Evolutionary conservation across 2,113 vertebrate species (phyloP).

Genomic region (Ctenodactylus gundi): DNA sequence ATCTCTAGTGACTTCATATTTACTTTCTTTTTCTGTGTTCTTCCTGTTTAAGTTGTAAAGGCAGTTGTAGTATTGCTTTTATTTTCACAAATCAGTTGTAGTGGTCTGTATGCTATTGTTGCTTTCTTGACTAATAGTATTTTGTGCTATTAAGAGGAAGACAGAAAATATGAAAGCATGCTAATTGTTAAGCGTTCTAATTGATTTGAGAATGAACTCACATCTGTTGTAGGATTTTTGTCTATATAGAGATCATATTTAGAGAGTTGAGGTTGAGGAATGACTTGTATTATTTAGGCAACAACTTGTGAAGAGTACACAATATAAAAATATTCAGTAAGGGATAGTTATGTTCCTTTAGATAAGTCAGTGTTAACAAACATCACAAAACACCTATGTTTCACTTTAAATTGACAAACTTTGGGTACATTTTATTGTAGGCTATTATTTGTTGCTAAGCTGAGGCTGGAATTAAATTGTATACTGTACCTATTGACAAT

Average conservation of each 20-base stretch:
- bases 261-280: neutral
- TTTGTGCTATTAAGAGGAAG: neutral
- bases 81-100: neutral
- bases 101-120: neutral
- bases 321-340: neutral
- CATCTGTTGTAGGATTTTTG: neutral
- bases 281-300: neutral
- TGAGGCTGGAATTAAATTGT: neutral
- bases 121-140: neutral
- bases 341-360: neutral
- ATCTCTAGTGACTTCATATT: neutral
- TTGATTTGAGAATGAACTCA: neutral
- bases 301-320: neutral
- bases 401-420: neutral
- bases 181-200: neutral
- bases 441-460: neutral
- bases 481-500: neutral
- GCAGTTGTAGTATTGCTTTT: neutral
- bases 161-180: neutral
- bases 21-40: neutral
- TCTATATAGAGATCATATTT: neutral
- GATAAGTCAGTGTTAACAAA: neutral
- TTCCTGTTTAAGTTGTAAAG: neutral
- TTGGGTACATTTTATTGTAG: neutral
- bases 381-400: neutral